Base-by-base conservation (phyloP, 2,113 vertebrate species). In the Rissa tridactyla region DNA sequence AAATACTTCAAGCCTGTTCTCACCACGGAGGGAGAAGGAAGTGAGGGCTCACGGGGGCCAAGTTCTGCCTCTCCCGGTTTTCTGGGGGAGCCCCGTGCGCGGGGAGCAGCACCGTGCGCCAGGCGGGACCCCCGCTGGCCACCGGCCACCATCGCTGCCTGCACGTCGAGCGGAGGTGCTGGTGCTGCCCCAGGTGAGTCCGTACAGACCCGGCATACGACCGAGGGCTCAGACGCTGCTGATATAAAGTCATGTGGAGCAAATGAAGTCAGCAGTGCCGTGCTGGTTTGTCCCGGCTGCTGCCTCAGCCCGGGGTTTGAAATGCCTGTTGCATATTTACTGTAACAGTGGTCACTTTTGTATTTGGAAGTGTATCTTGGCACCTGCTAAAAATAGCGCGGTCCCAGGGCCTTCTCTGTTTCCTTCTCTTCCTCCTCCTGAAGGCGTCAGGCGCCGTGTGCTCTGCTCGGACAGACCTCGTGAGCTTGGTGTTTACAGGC, bases 21-120 rank as follows among this genome's bases (percentile, higher is more conserved):
- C 94, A 58, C 92, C 88, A 60, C 86, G 55, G 86, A 92, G 89
- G 91, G 96, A 97, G 97, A 91, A 78, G 94, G 96, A 97, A 97
- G 92, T 78, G 2, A 23, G 32, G 88, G 11, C 34, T 25, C 18
- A 0, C 15, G 8, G 47, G 51, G 25, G 18, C 18, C 30, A 5
- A 3, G 27, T 38, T 38, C 42, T 70, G 62, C 62, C 46, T n/a
- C 54, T 26, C 25, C 36, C 0, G 0, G 15, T 58, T 36, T 42
- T 29, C 5, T 40, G 2, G 49, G 32, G 30, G 30, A 70, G n/a
- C 18, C 34, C 32, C 1, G 9, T 18, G 40, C 38, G 32, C 10
- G 2, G 38, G 38, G 29, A 47, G 29, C 44, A 40, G 71, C 40
- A 29, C n/a, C 3, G 5, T 1, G 47, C 17, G 23, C 38, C 46